These are phyloP conservation scores for Oscheius sp. DNA, from an alignment of 2,888 invertebrate species.

Conservation along the genomic window DNA sequence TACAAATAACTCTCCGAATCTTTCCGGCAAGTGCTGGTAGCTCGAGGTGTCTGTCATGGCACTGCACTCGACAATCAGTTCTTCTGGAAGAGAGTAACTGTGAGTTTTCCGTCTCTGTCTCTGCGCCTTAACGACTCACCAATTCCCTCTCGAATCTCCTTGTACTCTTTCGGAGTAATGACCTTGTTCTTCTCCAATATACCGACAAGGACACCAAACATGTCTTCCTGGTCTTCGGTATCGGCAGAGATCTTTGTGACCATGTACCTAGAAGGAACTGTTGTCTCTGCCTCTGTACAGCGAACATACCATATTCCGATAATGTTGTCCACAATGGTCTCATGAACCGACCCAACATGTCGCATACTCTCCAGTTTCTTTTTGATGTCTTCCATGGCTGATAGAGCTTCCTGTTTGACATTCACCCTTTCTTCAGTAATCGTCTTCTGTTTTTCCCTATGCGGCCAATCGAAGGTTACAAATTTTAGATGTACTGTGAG, in stretches of 20 bases:
- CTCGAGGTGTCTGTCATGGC: too few relatives aligned
- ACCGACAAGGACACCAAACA: not conserved
- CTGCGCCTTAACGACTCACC: not conserved
- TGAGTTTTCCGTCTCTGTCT: not conserved
- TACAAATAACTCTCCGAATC: too few relatives aligned
- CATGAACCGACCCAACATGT: not conserved
- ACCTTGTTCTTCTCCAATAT: not conserved
- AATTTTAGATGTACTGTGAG: not conserved
- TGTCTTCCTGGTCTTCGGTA: constrained; percentile 11
- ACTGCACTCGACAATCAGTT: constrained; percentile 6
- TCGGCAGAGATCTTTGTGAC: not conserved
- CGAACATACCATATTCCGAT: not conserved
- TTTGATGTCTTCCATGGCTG: not conserved
- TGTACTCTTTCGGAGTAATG: not conserved
- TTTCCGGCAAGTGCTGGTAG: too few relatives aligned
- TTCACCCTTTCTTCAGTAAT: not conserved
- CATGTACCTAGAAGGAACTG: not conserved
- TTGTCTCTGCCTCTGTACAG: too few relatives aligned
- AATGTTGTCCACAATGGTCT: constrained; percentile 7
- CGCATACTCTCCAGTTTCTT: not conserved
- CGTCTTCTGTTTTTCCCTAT: not conserved
- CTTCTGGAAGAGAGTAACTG: not conserved
- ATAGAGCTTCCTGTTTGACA: not conserved
- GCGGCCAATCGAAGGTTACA: not conserved
- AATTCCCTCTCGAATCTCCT: not conserved